Evolutionary conservation across 2,888 invertebrate genomes (phyloP).

Genomic region (Sminthurides aquaticus): DNA sequence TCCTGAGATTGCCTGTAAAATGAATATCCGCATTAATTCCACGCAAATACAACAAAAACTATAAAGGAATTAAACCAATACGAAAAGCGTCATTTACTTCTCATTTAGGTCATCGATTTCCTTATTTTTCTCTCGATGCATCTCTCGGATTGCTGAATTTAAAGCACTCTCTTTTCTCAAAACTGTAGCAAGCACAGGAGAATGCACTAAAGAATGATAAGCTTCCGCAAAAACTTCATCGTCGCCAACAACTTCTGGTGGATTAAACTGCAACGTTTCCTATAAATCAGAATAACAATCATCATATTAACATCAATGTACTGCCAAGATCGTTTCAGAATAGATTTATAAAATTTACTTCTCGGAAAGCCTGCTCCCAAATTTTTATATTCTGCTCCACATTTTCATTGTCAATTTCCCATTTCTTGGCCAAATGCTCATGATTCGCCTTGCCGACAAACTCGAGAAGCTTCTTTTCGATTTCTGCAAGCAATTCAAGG

Average conservation of each 20-base stretch:
- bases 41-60: too few species aligned
- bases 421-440: slow-evolving; percentile 60
- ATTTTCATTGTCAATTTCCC: slow-evolving; percentile 59
- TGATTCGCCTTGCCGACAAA: slow-evolving; percentile 62
- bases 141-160: slow-evolving; percentile 68
- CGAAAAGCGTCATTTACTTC: too few species aligned
- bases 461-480: slow-evolving; percentile 55
- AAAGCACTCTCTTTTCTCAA: slow-evolving; percentile 80
- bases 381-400: slow-evolving; percentile 67
- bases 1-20: slow-evolving; percentile 68
- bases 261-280: slow-evolving; percentile 76
- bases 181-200: slow-evolving; percentile 77
- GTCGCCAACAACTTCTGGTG: slow-evolving; percentile 70
- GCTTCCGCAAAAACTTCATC: slow-evolving; percentile 79
- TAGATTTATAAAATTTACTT: slow-evolving; percentile 50
- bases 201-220: slow-evolving; percentile 74
- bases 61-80: too few species aligned
- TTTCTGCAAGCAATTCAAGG: slow-evolving; percentile 52
- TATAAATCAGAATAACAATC: too few species aligned
- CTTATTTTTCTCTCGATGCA: slow-evolving; percentile 64
- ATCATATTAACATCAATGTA: not conserved
- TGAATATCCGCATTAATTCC: not conserved
- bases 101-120: slow-evolving; percentile 63
- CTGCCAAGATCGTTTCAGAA: slow-evolving; percentile 5
- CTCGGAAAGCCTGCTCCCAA: slow-evolving; percentile 71